Conservation (phyloP, 2,797 vertebrate genomes). For the Neosilurus hyrtlii region DNA sequence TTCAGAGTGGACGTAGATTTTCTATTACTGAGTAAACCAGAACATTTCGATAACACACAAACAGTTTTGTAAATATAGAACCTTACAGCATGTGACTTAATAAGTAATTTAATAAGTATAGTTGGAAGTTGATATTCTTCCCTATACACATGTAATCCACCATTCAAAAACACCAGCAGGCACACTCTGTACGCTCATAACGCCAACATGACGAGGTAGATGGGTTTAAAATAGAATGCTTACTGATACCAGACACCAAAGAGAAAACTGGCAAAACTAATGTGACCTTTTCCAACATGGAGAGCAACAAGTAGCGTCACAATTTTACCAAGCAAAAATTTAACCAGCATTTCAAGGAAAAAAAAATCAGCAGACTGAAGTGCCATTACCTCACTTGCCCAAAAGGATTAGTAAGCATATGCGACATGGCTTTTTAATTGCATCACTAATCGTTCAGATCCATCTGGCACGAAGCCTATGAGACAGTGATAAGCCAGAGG, state of each 20-base stretch:
- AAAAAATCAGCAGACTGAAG: not conserved
- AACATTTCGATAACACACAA: not conserved
- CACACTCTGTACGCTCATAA: slow-evolving; percentile 30
- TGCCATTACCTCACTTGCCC: slow-evolving; percentile 12
- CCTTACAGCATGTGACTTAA: not conserved
- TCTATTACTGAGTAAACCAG: not conserved
- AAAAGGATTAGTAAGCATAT: slow-evolving; percentile 10
- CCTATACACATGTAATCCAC: slow-evolving; percentile 18
- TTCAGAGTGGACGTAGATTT: not conserved
- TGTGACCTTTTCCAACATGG: slow-evolving; percentile 43
- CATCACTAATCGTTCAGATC: not conserved
- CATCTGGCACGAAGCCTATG: not conserved
- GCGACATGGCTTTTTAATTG: slow-evolving; percentile 1
- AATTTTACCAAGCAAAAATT: slow-evolving; percentile 22
- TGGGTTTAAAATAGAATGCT: slow-evolving; percentile 52
- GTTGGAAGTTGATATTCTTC: slow-evolving; percentile 17
- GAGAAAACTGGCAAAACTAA: slow-evolving; percentile 41
- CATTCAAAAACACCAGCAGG: slow-evolving; percentile 38
- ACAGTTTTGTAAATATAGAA: slow-evolving; percentile 3
- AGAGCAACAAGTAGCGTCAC: slow-evolving; percentile 5
- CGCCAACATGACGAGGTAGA: not conserved
- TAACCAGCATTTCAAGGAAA: slow-evolving; percentile 26
- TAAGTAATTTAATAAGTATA: not conserved
- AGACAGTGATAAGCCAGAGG: not conserved
- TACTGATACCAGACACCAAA: slow-evolving; percentile 49